A percentile compares a stretch with the other conserved stretches of the same genome.
Evolutionary conservation across 2,888 invertebrate genomes (phyloP).

Genomic region (Empis stercorea): DNA sequence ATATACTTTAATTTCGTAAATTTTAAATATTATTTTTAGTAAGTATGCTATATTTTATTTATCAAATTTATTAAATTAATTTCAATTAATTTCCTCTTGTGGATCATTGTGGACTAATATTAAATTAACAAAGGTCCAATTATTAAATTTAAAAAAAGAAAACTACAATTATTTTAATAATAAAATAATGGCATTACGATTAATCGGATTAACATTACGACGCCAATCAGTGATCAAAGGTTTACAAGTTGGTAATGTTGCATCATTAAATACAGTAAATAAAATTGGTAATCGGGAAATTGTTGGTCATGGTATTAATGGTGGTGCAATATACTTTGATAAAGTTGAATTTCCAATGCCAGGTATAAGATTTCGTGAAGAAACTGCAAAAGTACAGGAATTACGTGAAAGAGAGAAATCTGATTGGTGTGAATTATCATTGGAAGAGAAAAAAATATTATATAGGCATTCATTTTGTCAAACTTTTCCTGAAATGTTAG

Average conservation of each 20-base stretch:
- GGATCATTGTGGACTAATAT: too few species aligned
- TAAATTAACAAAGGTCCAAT: too few species aligned
- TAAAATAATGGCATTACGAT: conserved; percentile 25
- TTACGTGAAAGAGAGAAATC: conserved; percentile 87
- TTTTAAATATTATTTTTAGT: too few species aligned
- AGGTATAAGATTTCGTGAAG: conserved; percentile 69
- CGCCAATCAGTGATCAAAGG: conserved; percentile 22
- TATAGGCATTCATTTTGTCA: conserved; percentile 91
- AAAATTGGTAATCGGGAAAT: conserved; percentile 75
- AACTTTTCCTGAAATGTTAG: conserved; percentile 83
- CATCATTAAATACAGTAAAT: conserved; percentile 29
- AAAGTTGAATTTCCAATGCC: conserved; percentile 76
- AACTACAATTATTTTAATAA: conserved; percentile 3
- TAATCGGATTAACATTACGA: conserved; percentile 25
- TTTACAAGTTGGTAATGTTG: conserved; percentile 24
- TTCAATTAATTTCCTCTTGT: too few species aligned
- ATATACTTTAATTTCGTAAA: too few species aligned
- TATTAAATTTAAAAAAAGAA: not conserved
- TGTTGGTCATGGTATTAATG: conserved; percentile 83
- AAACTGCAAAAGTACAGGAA: conserved; percentile 58
- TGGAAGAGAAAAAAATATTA: conserved; percentile 86
- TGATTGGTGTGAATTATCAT: conserved; percentile 86
- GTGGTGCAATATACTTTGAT: conserved; percentile 67
- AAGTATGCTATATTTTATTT: too few species aligned
- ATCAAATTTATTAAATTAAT: too few species aligned